Evolutionary conservation across 2,888 invertebrate genomes (phyloP), one percentile per base, ranked within the genome.

Genomic region (Archaeoteleia sp.): DNA sequence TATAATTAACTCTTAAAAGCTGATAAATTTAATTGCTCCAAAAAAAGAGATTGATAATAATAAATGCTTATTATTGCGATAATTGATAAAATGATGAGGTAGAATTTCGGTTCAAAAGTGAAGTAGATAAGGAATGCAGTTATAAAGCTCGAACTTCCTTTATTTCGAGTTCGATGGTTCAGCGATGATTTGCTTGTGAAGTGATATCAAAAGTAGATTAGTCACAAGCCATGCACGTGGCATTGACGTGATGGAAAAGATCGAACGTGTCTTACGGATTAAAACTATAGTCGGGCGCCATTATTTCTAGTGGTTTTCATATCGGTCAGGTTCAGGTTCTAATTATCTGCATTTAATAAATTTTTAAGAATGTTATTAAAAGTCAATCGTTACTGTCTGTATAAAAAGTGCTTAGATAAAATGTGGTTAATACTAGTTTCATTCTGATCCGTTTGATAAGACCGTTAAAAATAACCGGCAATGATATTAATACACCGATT

Each of bases 161-260:
- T 9, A 17, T 10, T 7, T 9, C 27, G 43, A 8, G 43, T 43
- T 43, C 43, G 43, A 43, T 43, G 45, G 32, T 45, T 32, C n/a
- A 32, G 20, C 8, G 29, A n/a, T 30, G 30, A 30, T 29, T 17
- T 17, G 6, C 37, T 17, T 20, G 32, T 13, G 45, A 17, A 13
- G 43, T 20, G 32, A 45, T 45, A 45, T 20, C 20, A 27, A n/a
- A 13, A 7, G 1, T 13, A 20, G 45, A 45, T 45, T 45, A 45
- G 32, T 32, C 45, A 20, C 45, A n/a, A 32, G 5, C 10, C 17
- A 32, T 8, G 9, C 53, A 53, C 42, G 42, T 17, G 42, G 42
- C 42, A 42, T 32, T 32, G 9, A 17, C 53, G 53, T 53, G 54
- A 54, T 25, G 23, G n/a, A 39, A 25, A 25, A 43, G n/a, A 29